phyloP scores from a whole-genome alignment of 2,113 vertebrate genomes.

The Oreochromis niloticus region DNA sequence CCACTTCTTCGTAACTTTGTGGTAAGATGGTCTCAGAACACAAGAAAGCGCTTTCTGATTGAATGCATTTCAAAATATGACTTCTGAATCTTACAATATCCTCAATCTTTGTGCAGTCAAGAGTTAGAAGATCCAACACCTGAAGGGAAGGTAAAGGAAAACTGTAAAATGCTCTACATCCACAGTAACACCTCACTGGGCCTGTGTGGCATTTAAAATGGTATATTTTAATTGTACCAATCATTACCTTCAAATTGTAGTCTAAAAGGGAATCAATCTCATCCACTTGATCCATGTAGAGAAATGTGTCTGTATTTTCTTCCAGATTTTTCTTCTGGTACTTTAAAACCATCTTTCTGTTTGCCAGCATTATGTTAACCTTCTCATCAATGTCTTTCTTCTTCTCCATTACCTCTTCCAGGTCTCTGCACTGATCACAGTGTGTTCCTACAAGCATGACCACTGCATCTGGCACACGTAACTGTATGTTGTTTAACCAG shows the following conservation, averaged over 20 bases:
- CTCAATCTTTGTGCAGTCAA: neutral
- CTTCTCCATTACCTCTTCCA: constrained; percentile 11
- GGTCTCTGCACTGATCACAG: constrained; percentile 7
- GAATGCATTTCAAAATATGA: neutral
- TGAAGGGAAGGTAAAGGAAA: neutral
- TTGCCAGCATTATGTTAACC: neutral
- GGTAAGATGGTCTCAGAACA: neutral
- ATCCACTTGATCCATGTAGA: constrained; percentile 1
- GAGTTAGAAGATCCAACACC: neutral
- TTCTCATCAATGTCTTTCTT: constrained; percentile 6
- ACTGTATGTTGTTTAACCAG: constrained; percentile 26
- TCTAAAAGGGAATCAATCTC: constrained; percentile 19
- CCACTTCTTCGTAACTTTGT: neutral
- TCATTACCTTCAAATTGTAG: neutral
- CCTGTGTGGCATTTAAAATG: neutral
- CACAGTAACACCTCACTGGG: neutral
- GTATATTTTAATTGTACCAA: neutral
- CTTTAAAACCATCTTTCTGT: neutral
- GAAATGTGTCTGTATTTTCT: neutral
- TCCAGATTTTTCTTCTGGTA: neutral
- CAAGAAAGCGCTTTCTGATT: neutral
- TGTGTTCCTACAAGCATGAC: constrained; percentile 22
- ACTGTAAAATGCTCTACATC: neutral
- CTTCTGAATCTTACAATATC: neutral
- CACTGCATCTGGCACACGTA: constrained; percentile 8